Conservation (phyloP, 2,888 invertebrate genomes). For the Cantharis flavilabris region DNA sequence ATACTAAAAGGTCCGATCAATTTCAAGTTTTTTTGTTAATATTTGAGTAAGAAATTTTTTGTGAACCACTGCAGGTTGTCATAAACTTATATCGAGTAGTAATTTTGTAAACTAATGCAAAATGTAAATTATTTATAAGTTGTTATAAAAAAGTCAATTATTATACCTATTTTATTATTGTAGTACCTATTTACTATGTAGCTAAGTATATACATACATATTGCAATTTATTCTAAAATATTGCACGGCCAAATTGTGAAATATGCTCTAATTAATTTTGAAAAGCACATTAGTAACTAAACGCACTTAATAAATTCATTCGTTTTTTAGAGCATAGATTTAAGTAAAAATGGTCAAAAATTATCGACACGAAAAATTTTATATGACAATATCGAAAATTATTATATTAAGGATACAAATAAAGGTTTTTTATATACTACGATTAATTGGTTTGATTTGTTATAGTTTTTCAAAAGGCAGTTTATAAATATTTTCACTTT, state of each 20-base stretch:
- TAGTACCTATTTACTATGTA: neutral
- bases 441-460: neutral
- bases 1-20: neutral
- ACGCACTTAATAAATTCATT: neutral
- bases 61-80: too few relatives aligned
- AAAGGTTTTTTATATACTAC: neutral
- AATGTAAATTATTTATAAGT: constrained; percentile 7
- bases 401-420: neutral
- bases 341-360: neutral
- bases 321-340: neutral
- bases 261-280: neutral
- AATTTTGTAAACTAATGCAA: neutral
- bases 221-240: neutral
- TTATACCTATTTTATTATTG: neutral
- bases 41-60: neutral
- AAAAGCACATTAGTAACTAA: neutral
- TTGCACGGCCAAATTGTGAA: neutral
- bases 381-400: neutral
- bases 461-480: too few relatives aligned
- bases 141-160: constrained; percentile 14
- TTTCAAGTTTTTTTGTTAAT: neutral
- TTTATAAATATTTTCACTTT: too few relatives aligned
- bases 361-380: neutral
- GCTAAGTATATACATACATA: neutral
- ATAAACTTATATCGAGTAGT: neutral